A percentile compares a stretch with the other conserved stretches of the same genome.
These are phyloP conservation scores for Rattus rattus DNA, from an alignment of 2,113 vertebrate genomes.

Conservation along the genomic window DNA sequence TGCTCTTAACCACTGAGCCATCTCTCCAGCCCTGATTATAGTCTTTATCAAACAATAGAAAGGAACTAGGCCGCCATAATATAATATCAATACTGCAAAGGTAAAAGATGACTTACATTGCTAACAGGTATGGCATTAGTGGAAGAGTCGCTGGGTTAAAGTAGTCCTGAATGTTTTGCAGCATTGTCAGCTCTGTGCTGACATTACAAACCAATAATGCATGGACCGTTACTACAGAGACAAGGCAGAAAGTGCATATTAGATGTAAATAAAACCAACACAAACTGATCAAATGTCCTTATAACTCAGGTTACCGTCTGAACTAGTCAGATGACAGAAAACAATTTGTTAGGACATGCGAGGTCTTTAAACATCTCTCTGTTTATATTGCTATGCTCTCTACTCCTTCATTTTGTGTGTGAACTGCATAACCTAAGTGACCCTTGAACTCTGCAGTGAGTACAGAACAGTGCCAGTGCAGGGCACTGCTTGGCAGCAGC, in stretches of 20 bases:
- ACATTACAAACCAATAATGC: slow-evolving; percentile 89
- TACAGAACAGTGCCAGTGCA: not conserved
- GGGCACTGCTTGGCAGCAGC: not conserved
- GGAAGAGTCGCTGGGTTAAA: slow-evolving; percentile 85
- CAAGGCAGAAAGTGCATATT: not conserved
- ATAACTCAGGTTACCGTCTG: not conserved
- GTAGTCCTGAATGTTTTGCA: slow-evolving; percentile 88
- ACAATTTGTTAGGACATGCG: not conserved
- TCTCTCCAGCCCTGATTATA: no score
- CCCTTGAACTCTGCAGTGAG: not conserved
- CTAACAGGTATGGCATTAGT: slow-evolving; percentile 84
- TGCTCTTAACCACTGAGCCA: no score
- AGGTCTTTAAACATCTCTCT: not conserved
- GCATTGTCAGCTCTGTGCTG: slow-evolving; percentile 85
- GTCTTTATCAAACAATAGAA: not conserved
- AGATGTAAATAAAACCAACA: not conserved
- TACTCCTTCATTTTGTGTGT: not conserved
- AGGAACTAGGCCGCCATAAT: not conserved
- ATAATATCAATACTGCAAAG: not conserved
- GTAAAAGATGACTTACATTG: slow-evolving; percentile 82
- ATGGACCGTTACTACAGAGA: slow-evolving; percentile 84
- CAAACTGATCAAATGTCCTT: not conserved
- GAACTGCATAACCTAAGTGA: not conserved
- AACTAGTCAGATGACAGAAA: slow-evolving; percentile 28
- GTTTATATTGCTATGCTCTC: not conserved